phyloP scores from a whole-genome alignment of 2,888 invertebrate species.

The Isoperla grammatica region DNA sequence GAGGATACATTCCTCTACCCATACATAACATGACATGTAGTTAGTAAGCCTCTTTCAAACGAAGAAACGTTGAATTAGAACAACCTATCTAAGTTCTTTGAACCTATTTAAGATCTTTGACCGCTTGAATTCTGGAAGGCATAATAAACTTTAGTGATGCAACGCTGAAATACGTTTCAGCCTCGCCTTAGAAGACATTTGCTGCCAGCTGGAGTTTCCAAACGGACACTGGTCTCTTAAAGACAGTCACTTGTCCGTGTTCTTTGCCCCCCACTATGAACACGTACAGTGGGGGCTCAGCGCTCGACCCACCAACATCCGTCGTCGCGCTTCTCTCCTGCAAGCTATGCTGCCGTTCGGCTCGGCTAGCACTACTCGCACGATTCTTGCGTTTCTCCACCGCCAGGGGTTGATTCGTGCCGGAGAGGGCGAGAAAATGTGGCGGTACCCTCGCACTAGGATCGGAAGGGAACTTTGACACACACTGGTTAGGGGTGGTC shows the following conservation, averaged over 20 bases:
- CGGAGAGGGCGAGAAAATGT: constrained; percentile 40
- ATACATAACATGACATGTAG: too few species aligned
- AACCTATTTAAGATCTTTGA: too few species aligned
- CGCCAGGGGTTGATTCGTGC: constrained; percentile 34
- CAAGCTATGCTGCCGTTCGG: constrained; percentile 38
- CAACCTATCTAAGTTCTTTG: too few species aligned
- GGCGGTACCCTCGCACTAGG: constrained; percentile 33
- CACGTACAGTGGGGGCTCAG: constrained; percentile 49
- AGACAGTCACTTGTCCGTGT: constrained; percentile 67
- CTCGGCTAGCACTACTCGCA: constrained; percentile 54
- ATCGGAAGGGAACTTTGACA: constrained; percentile 42
- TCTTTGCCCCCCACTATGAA: constrained; percentile 76
- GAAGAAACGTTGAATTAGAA: too few species aligned
- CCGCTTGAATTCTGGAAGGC: too few species aligned
- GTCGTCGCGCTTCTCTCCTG: constrained; percentile 32
- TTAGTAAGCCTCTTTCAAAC: too few species aligned
- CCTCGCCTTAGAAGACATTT: constrained; percentile 31
- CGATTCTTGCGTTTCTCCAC: constrained; percentile 40
- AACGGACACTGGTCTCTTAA: constrained; percentile 69
- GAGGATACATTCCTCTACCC: too few species aligned
- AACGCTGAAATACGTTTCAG: too few species aligned
- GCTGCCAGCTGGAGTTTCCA: constrained; percentile 65
- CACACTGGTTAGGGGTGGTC: background rate
- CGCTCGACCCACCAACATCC: constrained; percentile 27
- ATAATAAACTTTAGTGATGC: too few species aligned